Evolutionary conservation across 2,888 invertebrate species (phyloP), one percentile per base, ranked within the genome.

Genomic region (Apamea anceps): DNA sequence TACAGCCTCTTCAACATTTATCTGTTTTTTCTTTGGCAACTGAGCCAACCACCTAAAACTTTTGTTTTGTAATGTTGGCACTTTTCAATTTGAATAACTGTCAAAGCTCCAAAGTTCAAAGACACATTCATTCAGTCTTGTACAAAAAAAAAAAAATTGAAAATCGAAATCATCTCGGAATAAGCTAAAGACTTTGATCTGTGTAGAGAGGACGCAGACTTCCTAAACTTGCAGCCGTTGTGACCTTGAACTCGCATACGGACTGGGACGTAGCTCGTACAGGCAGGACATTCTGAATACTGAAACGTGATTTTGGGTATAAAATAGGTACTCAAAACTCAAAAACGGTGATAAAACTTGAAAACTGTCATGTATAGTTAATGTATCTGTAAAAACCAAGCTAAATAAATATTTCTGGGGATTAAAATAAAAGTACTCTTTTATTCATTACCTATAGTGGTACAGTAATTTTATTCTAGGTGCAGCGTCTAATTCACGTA

Each of bases 181-280:
- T 57, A 25, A 57, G 25, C 13, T 42, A 51, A n/a, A 54, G 54
- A 45, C 6, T 28, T n/a, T 4, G 28, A 63, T 73, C 13, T 60
- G 51, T 32, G 54, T 37, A 2, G 28, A 65, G 25, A 68, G 57
- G 18, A 32, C 62, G 42, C 63, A 42, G 62, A 72, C 21, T 42
- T 79, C 68, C 54, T 48, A 72, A 78, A 70, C 18, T 73, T 79
- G 63, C 85, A 82, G 70, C 48, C 48, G 42, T n/a, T 12, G 21
- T 79, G 79, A 85, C 85, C 85, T 85, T 85, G 85, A 85, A 85
- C 86, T 79, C 75, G 5, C 21, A 21, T 13, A 15, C 63, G 54
- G 67, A 37, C 57, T 76, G 72, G 57, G 63, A 21, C 48, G 51
- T 54, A 65, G 45, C 45, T 32, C 45, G 21, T 28, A 37, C 62